Conservation (phyloP, 2,797 vertebrate genomes). For the Fratercula arctica region DNA sequence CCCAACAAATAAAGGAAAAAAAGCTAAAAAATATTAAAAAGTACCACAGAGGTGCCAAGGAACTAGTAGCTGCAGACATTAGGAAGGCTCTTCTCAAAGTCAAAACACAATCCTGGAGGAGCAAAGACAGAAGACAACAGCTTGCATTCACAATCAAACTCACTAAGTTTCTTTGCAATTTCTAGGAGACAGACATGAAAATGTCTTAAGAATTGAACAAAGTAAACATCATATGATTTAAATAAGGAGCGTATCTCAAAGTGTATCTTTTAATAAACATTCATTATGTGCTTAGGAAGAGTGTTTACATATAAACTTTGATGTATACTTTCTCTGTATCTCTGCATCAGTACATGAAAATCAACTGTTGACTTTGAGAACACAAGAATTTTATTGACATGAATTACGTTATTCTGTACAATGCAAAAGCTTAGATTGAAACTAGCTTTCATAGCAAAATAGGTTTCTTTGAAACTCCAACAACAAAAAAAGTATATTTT, state of each 20-base stretch:
- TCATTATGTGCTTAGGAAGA: constrained; percentile 34
- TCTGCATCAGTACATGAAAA: constrained; percentile 28
- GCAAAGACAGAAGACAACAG: neutral
- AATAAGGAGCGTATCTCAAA: constrained; percentile 34
- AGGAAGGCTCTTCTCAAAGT: neutral
- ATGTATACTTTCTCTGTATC: constrained; percentile 20
- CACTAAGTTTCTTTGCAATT: neutral
- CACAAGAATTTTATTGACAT: constrained; percentile 19
- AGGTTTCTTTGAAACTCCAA: neutral
- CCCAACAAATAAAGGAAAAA: neutral
- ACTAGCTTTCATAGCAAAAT: neutral
- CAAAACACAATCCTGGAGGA: neutral
- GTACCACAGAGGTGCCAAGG: neutral
- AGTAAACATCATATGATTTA: constrained; percentile 40
- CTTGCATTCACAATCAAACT: neutral
- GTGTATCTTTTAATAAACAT: neutral
- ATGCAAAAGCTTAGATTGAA: neutral
- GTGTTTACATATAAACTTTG: constrained; percentile 46
- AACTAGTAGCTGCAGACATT: neutral
- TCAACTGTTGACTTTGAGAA: constrained; percentile 47
- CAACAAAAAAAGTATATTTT: neutral
- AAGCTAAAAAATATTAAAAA: neutral
- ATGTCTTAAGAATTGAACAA: neutral
- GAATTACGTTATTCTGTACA: neutral
- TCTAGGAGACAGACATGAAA: neutral